Conservation (phyloP, 2,888 invertebrate genomes). For the Lasiommata megera region DNA sequence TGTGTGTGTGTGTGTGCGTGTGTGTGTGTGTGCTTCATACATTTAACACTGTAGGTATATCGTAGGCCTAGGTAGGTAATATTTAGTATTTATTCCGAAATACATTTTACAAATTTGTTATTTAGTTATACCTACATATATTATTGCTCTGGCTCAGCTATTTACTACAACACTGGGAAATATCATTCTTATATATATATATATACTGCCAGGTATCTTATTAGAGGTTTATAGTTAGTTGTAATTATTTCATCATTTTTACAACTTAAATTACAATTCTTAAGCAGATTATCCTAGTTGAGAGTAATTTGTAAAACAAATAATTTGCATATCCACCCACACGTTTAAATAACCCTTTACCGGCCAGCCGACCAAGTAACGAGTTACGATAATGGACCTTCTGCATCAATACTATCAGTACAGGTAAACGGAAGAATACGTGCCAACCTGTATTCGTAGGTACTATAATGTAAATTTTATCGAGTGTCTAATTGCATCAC, state of each 20-base stretch:
- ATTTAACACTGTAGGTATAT: too few species aligned
- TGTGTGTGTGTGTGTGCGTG: too few species aligned
- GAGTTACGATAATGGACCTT: neutral
- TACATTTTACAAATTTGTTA: too few species aligned
- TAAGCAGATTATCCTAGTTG: constrained; percentile 27
- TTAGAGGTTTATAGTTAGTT: neutral
- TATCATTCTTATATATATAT: too few species aligned
- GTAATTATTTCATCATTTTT: constrained; percentile 18
- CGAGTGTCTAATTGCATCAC: constrained; percentile 28
- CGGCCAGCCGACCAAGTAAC: neutral
- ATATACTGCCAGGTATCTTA: too few species aligned
- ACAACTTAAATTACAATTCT: constrained; percentile 29
- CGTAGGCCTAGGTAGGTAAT: too few species aligned
- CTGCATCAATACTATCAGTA: neutral
- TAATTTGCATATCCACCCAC: constrained; percentile 30
- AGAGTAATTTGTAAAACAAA: constrained; percentile 32
- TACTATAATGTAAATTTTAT: constrained; percentile 27
- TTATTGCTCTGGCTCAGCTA: too few species aligned
- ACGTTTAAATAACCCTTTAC: constrained; percentile 18
- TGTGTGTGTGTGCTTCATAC: too few species aligned
- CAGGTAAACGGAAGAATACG: neutral
- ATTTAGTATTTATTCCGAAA: too few species aligned
- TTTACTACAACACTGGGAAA: too few species aligned
- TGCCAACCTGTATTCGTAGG: neutral
- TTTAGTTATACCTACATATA: too few species aligned